phyloP scores from a whole-genome alignment of 2,113 vertebrate genomes.

The Pheucticus melanocephalus region DNA sequence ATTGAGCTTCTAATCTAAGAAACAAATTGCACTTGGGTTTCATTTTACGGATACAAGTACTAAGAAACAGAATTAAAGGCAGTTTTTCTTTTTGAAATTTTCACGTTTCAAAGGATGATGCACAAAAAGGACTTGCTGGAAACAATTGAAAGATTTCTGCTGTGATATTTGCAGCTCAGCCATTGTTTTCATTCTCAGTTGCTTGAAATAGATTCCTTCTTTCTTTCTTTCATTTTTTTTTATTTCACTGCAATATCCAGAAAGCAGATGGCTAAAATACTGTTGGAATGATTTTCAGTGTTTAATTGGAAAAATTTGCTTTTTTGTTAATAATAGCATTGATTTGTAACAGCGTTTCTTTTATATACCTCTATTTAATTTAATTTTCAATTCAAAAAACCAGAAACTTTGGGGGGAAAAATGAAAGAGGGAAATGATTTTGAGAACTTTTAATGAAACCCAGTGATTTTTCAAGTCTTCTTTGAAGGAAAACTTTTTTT shows the following conservation, averaged over 20 bases:
- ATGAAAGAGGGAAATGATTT: not conserved
- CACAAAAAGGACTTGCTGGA: not conserved
- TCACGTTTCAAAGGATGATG: not conserved
- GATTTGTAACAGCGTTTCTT: not conserved
- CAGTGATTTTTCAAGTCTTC: not conserved
- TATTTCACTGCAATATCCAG: not conserved
- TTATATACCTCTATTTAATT: not conserved
- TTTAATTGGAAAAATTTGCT: not conserved
- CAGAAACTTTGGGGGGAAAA: not conserved
- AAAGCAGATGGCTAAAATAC: not conserved
- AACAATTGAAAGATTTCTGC: not conserved
- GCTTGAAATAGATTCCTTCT: not conserved
- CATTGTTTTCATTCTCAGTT: not conserved
- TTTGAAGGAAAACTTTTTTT: not conserved
- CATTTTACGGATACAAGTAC: not conserved
- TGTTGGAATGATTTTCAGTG: not conserved
- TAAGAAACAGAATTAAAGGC: not conserved
- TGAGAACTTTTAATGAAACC: not conserved
- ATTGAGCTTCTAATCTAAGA: constrained; percentile 12
- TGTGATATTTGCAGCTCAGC: not conserved
- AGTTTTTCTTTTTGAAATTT: not conserved
- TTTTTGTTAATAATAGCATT: not conserved
- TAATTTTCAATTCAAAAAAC: not conserved
- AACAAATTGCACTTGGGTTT: not conserved
- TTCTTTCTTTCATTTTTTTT: not conserved